Base-by-base conservation (phyloP, 2,888 invertebrate species). In the Pyrrhosoma nymphula region DNA sequence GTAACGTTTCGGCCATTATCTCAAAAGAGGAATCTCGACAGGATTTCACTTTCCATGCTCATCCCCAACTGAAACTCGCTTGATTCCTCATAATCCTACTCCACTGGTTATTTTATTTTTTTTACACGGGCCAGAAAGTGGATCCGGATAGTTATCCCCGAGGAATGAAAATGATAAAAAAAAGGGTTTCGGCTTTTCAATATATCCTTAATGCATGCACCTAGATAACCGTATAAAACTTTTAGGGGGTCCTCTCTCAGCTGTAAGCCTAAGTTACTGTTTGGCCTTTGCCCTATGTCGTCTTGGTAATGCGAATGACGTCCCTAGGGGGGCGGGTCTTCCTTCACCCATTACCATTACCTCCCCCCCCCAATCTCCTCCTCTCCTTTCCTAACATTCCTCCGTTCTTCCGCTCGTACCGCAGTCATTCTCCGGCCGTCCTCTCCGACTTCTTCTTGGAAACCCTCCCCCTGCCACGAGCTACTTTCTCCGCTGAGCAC, bases 191-290 rank as follows among this genome's bases (percentile, higher is more conserved):
- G 10, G 12, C 82, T 30, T 82, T 82, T 82, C 82, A 82, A 82
- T 82, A 82, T 82, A 82, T 47, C 69, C 47, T 60, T 69, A 47
- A 39, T 93, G 47, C 47, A 93, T 69, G 47, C 47, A 47, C 91
- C 47, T 91, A 39, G 91, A 93, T 93, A 75, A 93, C 26, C 26
- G 69, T 69, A 75, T 93, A 55, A 93, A 69, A 69, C 69, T 93
- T 8, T 26, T 16, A 20, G 60, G 2, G 16, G 18, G 30, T 82
- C 82, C 82, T 20, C 39, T 75, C 69, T 63, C n/a, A 26, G n/a
- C 90, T 35, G 60, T 60, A 56, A 69, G 69, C 47, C 93, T 47
- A 93, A 69, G 93, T 93, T 93, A 93, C 93, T 69, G 47, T 60
- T 60, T 63, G 47, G 47, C 55, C 69, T 93, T 75, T 75, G 69